Evolutionary conservation across 2,797 vertebrate species (phyloP).

Genomic region (Alauda arvensis): DNA sequence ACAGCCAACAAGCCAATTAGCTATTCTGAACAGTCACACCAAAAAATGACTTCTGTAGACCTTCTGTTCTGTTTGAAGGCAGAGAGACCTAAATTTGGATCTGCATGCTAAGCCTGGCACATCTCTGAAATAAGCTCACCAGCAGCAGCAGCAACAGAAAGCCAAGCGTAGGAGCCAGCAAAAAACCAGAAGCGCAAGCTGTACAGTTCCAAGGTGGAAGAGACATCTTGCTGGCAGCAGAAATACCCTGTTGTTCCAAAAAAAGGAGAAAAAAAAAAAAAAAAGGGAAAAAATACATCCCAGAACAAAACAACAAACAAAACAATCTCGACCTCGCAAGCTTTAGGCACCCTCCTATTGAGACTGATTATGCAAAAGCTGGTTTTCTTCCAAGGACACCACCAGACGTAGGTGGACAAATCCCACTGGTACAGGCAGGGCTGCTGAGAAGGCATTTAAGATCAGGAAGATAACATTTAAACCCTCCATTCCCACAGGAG

Average conservation of each 20-base stretch:
- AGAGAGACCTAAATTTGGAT: constrained; percentile 11
- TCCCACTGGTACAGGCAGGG: not conserved
- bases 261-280: too few relatives aligned
- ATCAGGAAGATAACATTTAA: not conserved
- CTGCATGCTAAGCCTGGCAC: not conserved
- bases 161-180: constrained; percentile 1
- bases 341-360: not conserved
- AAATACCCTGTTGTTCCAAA: not conserved
- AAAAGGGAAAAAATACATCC: not conserved
- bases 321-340: not conserved
- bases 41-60: not conserved
- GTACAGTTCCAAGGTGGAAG: not conserved
- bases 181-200: not conserved
- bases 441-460: constrained; percentile 9
- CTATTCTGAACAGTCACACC: not conserved
- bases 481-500: not conserved
- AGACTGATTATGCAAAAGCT: not conserved
- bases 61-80: constrained; percentile 31
- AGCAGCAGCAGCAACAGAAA: constrained; percentile 13
- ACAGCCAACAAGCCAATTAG: not conserved
- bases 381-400: not conserved
- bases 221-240: not conserved
- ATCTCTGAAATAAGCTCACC: constrained; percentile 30
- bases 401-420: not conserved
- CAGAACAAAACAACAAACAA: not conserved